Base-by-base conservation (phyloP, 2,113 vertebrate genomes). In the Ochotona curzoniae region DNA sequence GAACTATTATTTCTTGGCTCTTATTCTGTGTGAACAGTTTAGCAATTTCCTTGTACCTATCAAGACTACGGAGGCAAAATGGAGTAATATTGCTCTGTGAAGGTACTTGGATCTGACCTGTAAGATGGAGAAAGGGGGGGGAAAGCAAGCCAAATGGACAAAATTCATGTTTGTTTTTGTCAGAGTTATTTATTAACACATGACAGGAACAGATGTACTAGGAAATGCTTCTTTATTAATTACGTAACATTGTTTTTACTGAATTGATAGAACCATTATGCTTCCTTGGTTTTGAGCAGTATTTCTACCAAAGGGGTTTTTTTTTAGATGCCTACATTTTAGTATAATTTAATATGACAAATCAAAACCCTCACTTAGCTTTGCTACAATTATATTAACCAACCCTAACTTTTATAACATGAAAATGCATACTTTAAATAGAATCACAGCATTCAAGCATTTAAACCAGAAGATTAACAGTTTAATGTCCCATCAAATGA, bases 221-320 rank as follows among this genome's bases (percentile, higher is more conserved):
- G 79, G 35, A 83, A 93, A 93, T 79, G 57, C 38, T 76, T 87
- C n/a, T 35, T 83, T 76, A 25, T 64, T 76, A 86, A 85, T 95
- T 79, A 91, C 75, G 44, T 70, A 89, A 66, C 25, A 51, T 21
- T 95, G 25, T 73, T 94, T 92, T 95, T 86, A 85, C 30, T n/a
- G 25, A 63, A 26, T 75, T 95, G 30, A 44, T 70, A 74, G 90
- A 91, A 57, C 13, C 15, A 73, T 66, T 51, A 61, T 44, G 61
- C 64, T 38, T 92, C 69, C 67, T 61, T 67, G 63, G 23, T 82
- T 54, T 82, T 30, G 35, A 75, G 30, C 15, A 74, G 0, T 69
- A 74, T 79, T 93, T 87, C 38, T 88, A 90, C 6, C 6, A 80
- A 71, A 61, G 73, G 30, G 86, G 3, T 61, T n/a, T 7, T 13